Evolutionary conservation across 1,140 invertebrate genomes (phyloP).

Genomic region (Chrysopa pallens): DNA sequence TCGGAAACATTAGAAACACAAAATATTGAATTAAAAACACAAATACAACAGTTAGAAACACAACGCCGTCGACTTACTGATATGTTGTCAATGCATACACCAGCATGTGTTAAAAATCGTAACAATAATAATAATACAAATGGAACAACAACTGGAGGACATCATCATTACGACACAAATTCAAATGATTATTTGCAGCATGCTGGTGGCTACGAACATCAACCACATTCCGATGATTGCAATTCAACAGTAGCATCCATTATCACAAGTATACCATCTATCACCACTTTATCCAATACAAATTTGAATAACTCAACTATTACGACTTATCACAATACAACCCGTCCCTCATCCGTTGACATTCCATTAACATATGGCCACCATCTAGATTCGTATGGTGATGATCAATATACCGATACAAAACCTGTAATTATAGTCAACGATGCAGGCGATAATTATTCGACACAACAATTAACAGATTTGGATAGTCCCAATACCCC

Average conservation of each 20-base stretch:
- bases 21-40: conserved; percentile 66
- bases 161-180: no score
- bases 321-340: conserved; percentile 11
- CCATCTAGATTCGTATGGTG: conserved; percentile 6
- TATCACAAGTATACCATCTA: not conserved
- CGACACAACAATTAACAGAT: conserved; percentile 14
- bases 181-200: no score
- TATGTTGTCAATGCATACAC: conserved; percentile 49
- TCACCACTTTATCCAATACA: conserved; percentile 3
- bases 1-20: conserved; percentile 72
- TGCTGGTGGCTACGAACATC: not conserved
- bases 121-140: no score
- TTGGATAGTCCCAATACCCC: conserved; percentile 12
- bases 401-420: conserved; percentile 4
- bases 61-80: conserved; percentile 53
- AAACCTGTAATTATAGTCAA: conserved; percentile 17
- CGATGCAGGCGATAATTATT: conserved; percentile 13
- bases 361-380: conserved; percentile 1
- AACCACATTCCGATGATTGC: not conserved
- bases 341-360: conserved; percentile 12
- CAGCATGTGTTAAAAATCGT: conserved; percentile 43
- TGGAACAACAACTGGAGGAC: no score
- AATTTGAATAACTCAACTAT: conserved; percentile 11
- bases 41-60: conserved; percentile 54
- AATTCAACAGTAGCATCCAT: not conserved